These are phyloP conservation scores for Ptilodon capucinus DNA, from an alignment of 2,888 invertebrate genomes.

Conservation along the genomic window DNA sequence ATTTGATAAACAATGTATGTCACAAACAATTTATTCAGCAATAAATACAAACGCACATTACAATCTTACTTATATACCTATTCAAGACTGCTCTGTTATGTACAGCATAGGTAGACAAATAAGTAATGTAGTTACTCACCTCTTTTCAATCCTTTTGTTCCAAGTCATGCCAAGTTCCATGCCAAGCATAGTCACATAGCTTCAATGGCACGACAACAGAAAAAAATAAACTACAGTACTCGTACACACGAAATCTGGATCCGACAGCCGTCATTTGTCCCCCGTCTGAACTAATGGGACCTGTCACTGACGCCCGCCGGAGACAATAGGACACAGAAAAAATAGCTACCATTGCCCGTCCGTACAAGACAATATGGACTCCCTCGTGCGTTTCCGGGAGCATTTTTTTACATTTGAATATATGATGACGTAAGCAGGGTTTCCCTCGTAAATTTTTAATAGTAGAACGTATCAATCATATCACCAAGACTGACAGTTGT, in stretches of 20 bases:
- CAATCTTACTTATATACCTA: not conserved
- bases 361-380: conserved; percentile 32
- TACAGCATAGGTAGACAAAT: no score
- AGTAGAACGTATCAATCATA: conserved; percentile 25
- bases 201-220: not conserved
- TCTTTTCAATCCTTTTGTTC: not conserved
- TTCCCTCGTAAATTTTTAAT: not conserved
- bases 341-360: conserved; percentile 28
- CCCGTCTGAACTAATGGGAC: conserved; percentile 53
- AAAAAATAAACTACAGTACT: conserved; percentile 8
- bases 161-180: no score
- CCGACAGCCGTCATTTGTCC: conserved; percentile 53
- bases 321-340: conserved; percentile 48
- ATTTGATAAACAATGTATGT: no score
- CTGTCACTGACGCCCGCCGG: conserved; percentile 48
- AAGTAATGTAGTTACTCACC: not conserved
- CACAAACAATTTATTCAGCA: no score
- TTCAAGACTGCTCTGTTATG: not conserved
- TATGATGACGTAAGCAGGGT: conserved; percentile 11
- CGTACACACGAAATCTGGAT: conserved; percentile 37
- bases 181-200: not conserved
- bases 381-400: conserved; percentile 39
- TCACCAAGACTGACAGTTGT: conserved; percentile 22
- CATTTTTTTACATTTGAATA: conserved; percentile 11
- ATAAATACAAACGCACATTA: no score